Percentiles rank a stretch among this genome's conserved stretches.
These are phyloP conservation scores for Acholoe squamosa DNA, from an alignment of 2,888 invertebrate species.

Conservation along the genomic window DNA sequence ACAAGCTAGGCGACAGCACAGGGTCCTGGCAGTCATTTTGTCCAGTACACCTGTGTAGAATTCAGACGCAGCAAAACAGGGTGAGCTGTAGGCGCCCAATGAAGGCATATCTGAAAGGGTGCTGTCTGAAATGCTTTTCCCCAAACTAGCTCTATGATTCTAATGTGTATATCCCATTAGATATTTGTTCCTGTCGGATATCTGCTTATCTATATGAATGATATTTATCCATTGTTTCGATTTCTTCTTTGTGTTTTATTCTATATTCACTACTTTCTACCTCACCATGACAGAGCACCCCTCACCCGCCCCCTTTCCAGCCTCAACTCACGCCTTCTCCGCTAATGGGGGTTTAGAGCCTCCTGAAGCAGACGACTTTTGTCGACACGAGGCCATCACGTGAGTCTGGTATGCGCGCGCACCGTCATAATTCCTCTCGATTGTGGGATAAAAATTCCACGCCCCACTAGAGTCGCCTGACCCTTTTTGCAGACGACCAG, in stretches of 20 bases:
- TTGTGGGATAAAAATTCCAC: conserved; percentile 26
- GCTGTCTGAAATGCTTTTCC: too few relatives aligned
- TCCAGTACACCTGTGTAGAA: neutral
- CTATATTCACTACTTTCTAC: too few relatives aligned
- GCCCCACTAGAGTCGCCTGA: conserved; percentile 35
- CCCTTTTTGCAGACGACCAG: conserved; percentile 27
- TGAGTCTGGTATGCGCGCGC: neutral
- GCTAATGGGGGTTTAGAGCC: neutral
- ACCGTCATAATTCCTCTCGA: conserved; percentile 28
- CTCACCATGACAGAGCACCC: too few relatives aligned
- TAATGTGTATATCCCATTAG: too few relatives aligned
- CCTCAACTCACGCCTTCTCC: neutral
- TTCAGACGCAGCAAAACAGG: neutral
- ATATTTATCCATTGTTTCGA: too few relatives aligned
- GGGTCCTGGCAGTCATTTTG: conserved; percentile 42
- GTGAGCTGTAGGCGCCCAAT: too few relatives aligned
- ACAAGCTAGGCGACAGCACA: neutral
- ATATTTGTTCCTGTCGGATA: too few relatives aligned
- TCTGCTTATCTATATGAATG: too few relatives aligned
- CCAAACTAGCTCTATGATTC: too few relatives aligned
- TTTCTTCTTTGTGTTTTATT: too few relatives aligned
- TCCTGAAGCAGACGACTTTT: conserved; percentile 18
- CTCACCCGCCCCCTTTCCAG: too few relatives aligned
- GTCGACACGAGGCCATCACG: conserved; percentile 22
- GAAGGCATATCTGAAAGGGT: too few relatives aligned